Percentiles rank a stretch among this genome's conserved stretches.
phyloP scores from a whole-genome alignment of 2,797 vertebrate genomes.

The Mus minutoides region DNA sequence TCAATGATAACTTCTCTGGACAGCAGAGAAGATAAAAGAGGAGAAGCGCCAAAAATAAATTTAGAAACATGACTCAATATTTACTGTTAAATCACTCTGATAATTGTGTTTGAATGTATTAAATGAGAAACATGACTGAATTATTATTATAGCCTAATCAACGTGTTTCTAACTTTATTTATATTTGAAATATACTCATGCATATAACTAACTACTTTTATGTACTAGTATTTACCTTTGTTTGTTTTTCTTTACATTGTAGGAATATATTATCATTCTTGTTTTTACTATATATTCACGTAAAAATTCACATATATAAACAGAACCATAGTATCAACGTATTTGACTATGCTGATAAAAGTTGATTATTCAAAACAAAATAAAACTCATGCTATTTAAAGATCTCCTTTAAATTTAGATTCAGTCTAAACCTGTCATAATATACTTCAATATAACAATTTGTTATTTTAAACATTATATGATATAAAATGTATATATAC shows the following conservation, averaged over 20 bases:
- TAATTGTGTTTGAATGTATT: neutral
- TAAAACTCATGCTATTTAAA: neutral
- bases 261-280: neutral
- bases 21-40: accelerated
- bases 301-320: neutral
- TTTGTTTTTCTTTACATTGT: neutral
- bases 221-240: neutral
- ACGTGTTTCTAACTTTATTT: neutral
- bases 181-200: neutral
- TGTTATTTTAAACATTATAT: neutral
- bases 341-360: neutral
- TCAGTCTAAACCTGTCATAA: neutral
- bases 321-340: neutral
- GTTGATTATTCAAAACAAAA: no score
- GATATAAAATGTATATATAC: neutral
- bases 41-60: neutral
- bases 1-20: neutral
- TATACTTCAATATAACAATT: neutral
- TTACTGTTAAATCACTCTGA: neutral
- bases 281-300: neutral
- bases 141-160: neutral
- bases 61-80: neutral
- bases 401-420: neutral
- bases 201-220: neutral
- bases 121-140: neutral